Percentiles rank a stretch among this genome's conserved stretches.
Conservation (phyloP, 2,113 vertebrate species). For the Naja naja region DNA sequence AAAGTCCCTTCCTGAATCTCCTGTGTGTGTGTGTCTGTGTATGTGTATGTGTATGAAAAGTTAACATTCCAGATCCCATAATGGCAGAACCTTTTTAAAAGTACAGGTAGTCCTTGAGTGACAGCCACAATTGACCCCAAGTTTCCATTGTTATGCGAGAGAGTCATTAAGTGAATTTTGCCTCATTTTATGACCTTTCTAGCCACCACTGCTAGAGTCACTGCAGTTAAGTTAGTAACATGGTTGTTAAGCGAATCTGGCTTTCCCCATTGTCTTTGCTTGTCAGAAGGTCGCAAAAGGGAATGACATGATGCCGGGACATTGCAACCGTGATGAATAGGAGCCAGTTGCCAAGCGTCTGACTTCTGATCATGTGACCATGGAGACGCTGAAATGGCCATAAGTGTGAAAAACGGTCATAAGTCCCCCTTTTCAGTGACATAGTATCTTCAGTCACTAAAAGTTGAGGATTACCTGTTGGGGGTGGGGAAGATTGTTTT, state of each 20-base stretch:
- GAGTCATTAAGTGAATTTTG: background rate
- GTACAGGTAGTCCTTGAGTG: background rate
- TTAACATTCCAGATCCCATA: background rate
- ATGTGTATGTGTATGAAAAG: background rate
- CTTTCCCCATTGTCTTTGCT: too few relatives aligned
- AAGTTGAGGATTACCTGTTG: background rate
- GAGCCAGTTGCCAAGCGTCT: too few relatives aligned
- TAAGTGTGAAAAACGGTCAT: too few relatives aligned
- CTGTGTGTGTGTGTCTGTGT: too few relatives aligned
- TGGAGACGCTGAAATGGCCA: too few relatives aligned
- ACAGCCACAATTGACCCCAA: background rate
- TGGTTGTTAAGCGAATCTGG: too few relatives aligned
- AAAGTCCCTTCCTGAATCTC: background rate
- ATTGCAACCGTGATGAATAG: too few relatives aligned
- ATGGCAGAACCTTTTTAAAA: background rate
- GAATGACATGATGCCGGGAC: too few relatives aligned
- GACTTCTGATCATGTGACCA: too few relatives aligned
- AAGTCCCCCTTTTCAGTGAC: background rate
- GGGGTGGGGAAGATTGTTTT: background rate
- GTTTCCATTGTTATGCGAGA: background rate
- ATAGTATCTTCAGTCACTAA: too few relatives aligned
- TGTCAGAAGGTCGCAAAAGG: too few relatives aligned
- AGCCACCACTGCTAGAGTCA: background rate
- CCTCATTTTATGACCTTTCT: background rate
- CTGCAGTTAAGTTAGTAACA: background rate